These are phyloP conservation scores for Phrynosoma platyrhinos DNA, from an alignment of 2,113 vertebrate species.

Conservation along the genomic window DNA sequence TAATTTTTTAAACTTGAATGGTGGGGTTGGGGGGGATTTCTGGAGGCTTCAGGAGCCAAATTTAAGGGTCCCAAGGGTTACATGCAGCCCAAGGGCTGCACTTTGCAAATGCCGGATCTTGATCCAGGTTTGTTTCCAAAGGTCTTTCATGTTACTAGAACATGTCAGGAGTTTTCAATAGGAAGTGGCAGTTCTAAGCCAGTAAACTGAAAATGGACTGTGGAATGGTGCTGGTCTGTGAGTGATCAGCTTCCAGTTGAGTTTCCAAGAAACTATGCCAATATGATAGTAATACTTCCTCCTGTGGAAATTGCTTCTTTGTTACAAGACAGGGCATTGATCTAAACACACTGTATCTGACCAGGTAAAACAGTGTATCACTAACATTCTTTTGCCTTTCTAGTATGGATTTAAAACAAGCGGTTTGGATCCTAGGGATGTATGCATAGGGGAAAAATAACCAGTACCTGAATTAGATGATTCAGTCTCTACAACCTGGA, in stretches of 20 bases:
- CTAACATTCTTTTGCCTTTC: not conserved
- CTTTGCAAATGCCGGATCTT: too few relatives aligned
- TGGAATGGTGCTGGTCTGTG: too few relatives aligned
- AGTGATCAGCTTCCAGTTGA: not conserved
- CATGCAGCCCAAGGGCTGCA: too few relatives aligned
- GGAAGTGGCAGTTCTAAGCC: not conserved
- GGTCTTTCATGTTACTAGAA: not conserved
- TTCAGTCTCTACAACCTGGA: slow-evolving; percentile 59
- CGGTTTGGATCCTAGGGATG: not conserved
- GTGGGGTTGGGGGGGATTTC: too few relatives aligned
- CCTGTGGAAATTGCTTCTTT: not conserved
- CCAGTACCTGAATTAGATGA: slow-evolving; percentile 57
- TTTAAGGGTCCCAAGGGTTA: too few relatives aligned
- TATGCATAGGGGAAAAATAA: not conserved
- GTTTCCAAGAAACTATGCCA: not conserved
- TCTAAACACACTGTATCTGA: not conserved
- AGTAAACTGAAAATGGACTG: not conserved
- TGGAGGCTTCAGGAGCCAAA: too few relatives aligned
- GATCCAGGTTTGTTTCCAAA: not conserved
- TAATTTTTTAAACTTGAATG: too few relatives aligned
- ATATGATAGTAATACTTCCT: too few relatives aligned
- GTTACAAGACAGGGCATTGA: too few relatives aligned
- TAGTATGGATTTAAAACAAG: not conserved
- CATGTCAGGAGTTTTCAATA: not conserved
- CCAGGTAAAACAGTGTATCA: not conserved